These are phyloP conservation scores for Leptinotarsa texana DNA, from an alignment of 1,140 invertebrate genomes.

Conservation along the genomic window DNA sequence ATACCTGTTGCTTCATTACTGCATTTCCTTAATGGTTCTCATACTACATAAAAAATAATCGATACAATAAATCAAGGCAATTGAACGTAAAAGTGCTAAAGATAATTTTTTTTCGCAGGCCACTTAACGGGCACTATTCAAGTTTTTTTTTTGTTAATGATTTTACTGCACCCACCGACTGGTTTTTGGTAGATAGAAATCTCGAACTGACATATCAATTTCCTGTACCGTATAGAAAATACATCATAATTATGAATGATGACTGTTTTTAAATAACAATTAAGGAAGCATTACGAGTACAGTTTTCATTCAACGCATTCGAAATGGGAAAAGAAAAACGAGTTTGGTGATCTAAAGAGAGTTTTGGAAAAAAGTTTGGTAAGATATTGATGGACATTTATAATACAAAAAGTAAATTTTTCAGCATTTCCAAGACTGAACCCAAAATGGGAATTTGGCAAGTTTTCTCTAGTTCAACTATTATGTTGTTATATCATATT, in stretches of 20 bases:
- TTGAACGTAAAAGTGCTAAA: neutral
- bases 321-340: neutral
- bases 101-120: slow-evolving; percentile 4
- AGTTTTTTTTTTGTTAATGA: neutral
- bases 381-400: too few relatives aligned
- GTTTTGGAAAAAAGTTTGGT: too few relatives aligned
- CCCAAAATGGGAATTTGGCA: too few relatives aligned
- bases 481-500: too few relatives aligned
- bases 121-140: neutral
- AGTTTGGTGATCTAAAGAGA: too few relatives aligned
- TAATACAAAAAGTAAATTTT: too few relatives aligned
- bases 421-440: too few relatives aligned
- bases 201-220: neutral
- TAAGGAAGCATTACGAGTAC: neutral
- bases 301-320: neutral
- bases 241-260: slow-evolving; percentile 8
- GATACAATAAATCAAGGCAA: neutral
- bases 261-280: neutral
- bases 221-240: neutral
- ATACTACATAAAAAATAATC: too few relatives aligned
- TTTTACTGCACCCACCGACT: neutral
- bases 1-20: too few relatives aligned
- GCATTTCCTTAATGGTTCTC: too few relatives aligned
- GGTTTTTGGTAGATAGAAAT: neutral
- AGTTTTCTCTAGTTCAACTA: too few relatives aligned